phyloP scores from a whole-genome alignment of 2,797 vertebrate species.

The Microchirus variegatus region DNA sequence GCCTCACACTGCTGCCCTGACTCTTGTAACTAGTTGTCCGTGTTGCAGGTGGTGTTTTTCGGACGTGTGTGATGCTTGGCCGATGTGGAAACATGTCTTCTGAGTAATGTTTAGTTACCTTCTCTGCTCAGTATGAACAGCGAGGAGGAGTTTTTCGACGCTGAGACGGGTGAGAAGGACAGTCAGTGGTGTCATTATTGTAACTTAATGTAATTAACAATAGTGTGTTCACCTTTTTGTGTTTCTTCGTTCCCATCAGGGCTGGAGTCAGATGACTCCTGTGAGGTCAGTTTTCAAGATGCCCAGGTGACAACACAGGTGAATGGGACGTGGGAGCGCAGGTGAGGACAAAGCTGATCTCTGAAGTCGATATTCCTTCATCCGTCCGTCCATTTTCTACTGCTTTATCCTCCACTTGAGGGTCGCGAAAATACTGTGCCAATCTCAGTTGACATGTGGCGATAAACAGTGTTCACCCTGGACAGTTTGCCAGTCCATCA shows the following conservation, averaged over 20 bases:
- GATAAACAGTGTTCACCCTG: no score
- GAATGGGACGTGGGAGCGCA: constrained; percentile 89
- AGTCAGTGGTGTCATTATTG: not conserved
- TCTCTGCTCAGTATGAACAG: constrained; percentile 88
- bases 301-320: constrained; percentile 83
- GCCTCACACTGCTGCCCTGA: not conserved
- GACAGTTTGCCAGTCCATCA: no score
- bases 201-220: not conserved
- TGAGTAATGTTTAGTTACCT: constrained; percentile 62
- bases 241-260: constrained; percentile 71
- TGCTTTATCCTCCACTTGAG: no score
- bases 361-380: no score
- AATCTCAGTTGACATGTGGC: no score
- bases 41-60: constrained; percentile 55
- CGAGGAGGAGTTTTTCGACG: constrained; percentile 98
- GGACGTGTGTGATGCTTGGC: constrained; percentile 60
- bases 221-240: not conserved
- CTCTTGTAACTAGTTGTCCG: constrained; percentile 33
- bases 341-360: constrained; percentile 68
- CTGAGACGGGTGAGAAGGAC: constrained; percentile 87
- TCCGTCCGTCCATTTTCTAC: no score
- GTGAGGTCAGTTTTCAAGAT: constrained; percentile 88
- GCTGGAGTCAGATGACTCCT: constrained; percentile 95
- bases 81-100: constrained; percentile 70
- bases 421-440: no score